Percentiles rank a stretch among this genome's conserved stretches.
These are phyloP conservation scores for Corvus moneduloides DNA, from an alignment of 2,113 vertebrate genomes.

Conservation along the genomic window DNA sequence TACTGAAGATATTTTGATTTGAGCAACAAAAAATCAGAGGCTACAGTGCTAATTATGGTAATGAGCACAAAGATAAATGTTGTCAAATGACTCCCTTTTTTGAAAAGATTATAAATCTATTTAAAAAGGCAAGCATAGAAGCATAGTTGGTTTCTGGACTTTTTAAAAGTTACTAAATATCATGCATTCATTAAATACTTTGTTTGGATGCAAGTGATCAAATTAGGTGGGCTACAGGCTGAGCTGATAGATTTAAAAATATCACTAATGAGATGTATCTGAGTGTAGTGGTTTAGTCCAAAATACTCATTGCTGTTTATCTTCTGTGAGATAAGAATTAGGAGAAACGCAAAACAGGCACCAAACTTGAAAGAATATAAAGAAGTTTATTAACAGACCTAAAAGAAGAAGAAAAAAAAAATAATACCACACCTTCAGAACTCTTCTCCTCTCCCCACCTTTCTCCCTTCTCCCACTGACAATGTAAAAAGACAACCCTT, in stretches of 20 bases:
- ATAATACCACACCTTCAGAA: no score
- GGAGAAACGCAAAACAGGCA: no score
- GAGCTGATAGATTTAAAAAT: background rate
- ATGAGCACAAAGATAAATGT: background rate
- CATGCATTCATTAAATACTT: background rate
- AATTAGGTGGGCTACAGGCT: background rate
- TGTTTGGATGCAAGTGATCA: background rate
- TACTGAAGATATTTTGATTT: background rate
- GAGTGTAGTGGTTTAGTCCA: background rate
- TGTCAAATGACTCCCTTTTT: background rate
- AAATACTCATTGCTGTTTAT: no score
- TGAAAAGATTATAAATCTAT: background rate
- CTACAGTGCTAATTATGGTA: background rate
- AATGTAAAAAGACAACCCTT: no score
- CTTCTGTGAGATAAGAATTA: no score
- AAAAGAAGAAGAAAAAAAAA: no score
- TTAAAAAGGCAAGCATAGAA: background rate
- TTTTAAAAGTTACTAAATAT: background rate
- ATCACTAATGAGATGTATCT: background rate
- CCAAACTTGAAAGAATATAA: no score
- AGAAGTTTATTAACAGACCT: no score
- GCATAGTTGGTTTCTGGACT: fast-evolving
- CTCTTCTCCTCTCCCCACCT: no score
- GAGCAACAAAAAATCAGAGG: background rate
- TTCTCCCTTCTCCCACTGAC: no score